Percentiles rank a stretch among this genome's conserved stretches.
phyloP scores from a whole-genome alignment of 2,888 invertebrate species.

The Chrysomela aeneicollis region DNA sequence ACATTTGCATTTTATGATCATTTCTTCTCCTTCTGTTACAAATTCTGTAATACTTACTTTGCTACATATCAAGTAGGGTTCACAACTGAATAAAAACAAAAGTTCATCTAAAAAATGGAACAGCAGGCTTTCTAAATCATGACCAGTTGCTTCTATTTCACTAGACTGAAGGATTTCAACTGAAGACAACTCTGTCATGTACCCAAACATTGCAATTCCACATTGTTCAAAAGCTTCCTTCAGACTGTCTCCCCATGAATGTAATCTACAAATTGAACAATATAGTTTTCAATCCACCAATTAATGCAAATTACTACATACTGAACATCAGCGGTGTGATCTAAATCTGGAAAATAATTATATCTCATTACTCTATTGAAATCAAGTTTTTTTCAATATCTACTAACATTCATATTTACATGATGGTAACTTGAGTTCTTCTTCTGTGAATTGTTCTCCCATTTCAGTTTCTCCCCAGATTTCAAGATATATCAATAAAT shows the following conservation, averaged over 20 bases:
- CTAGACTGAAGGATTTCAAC: constrained; percentile 83
- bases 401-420: constrained; percentile 84
- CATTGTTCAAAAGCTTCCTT: constrained; percentile 94
- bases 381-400: background rate
- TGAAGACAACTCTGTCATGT: constrained; percentile 91
- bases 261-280: constrained; percentile 69
- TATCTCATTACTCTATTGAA: constrained; percentile 21
- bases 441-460: constrained; percentile 63
- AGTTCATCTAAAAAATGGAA: constrained; percentile 95
- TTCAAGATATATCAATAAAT: too few species aligned
- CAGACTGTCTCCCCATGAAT: constrained; percentile 89
- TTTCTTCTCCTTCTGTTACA: constrained; percentile 73
- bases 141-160: constrained; percentile 86
- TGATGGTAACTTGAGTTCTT: constrained; percentile 71
- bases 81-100: constrained; percentile 90
- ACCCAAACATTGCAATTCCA: constrained; percentile 95
- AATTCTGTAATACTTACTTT: constrained; percentile 89
- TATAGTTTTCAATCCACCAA: background rate
- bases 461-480: too few species aligned
- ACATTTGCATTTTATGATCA: constrained; percentile 80
- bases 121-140: constrained; percentile 87
- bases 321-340: constrained; percentile 99
- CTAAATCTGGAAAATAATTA: constrained; percentile 76
- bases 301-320: constrained; percentile 66
- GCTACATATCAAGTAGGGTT: constrained; percentile 87